phyloP scores from a whole-genome alignment of 2,113 vertebrate species.

The Vicugna pacos region DNA sequence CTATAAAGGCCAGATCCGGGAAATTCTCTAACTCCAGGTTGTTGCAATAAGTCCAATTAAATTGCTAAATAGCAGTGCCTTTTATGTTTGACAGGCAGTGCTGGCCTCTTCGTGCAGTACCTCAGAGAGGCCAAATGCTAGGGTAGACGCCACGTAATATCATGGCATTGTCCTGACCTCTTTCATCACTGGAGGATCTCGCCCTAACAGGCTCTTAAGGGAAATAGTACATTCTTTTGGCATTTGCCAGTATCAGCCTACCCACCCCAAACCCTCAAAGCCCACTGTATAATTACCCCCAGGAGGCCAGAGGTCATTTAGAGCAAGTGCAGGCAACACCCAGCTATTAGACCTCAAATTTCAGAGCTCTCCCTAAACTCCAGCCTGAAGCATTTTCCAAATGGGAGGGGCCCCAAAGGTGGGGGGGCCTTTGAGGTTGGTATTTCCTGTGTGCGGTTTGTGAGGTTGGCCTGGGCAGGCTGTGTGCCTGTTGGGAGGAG shows the following conservation, averaged over 20 bases:
- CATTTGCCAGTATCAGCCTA: slow-evolving; percentile 18
- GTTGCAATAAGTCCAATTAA: background rate
- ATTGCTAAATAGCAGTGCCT: background rate
- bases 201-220: slow-evolving; percentile 59
- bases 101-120: background rate
- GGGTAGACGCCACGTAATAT: background rate
- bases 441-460: slow-evolving; percentile 47
- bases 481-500: background rate
- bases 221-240: slow-evolving; percentile 54
- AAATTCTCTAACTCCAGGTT: background rate
- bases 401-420: background rate
- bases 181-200: slow-evolving; percentile 41
- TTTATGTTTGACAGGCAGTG: background rate
- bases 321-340: slow-evolving; percentile 62
- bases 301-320: slow-evolving; percentile 59
- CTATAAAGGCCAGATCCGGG: background rate
- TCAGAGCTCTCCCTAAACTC: slow-evolving; percentile 57
- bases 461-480: slow-evolving; percentile 13
- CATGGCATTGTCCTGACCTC: slow-evolving; percentile 48
- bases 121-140: background rate
- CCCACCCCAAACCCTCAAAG: slow-evolving; percentile 9
- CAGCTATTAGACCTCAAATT: slow-evolving; percentile 62
- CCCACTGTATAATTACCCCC: slow-evolving; percentile 52
- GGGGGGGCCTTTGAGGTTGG: background rate
- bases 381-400: slow-evolving; percentile 28